Conservation (phyloP, 2,888 invertebrate genomes). For the Drosophila ustulata region DNA sequence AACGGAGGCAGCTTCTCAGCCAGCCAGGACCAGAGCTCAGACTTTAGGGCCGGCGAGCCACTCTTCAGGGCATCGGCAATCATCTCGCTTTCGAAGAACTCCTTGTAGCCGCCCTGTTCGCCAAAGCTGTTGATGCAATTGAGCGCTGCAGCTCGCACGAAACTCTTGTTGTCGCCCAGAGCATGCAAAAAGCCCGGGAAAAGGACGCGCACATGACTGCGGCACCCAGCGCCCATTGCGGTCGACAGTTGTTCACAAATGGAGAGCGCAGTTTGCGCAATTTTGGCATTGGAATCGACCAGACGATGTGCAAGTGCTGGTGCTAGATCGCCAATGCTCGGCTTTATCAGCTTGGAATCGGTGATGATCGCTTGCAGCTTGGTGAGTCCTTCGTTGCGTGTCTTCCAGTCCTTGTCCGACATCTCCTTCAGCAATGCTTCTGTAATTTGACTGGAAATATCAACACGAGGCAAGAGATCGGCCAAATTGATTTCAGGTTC, state of each 20-base stretch:
- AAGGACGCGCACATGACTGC: constrained; percentile 91
- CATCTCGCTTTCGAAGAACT: constrained; percentile 95
- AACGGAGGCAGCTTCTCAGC: constrained; percentile 92
- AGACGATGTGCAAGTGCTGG: constrained; percentile 91
- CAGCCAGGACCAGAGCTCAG: constrained; percentile 94
- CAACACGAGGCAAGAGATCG: constrained; percentile 91
- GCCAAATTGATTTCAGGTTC: constrained; percentile 86
- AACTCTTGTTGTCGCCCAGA: constrained; percentile 90
- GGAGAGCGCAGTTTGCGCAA: constrained; percentile 93
- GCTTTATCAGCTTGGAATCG: constrained; percentile 92
- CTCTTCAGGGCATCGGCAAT: constrained; percentile 93
- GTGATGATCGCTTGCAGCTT: constrained; percentile 84
- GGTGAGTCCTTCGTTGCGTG: constrained; percentile 86
- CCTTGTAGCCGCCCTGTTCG: constrained; percentile 91
- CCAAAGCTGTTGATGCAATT: constrained; percentile 95
- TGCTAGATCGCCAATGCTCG: constrained; percentile 93
- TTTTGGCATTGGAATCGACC: constrained; percentile 95
- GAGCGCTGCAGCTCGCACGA: constrained; percentile 92
- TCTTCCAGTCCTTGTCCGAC: constrained; percentile 97
- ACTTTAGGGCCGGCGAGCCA: constrained; percentile 93
- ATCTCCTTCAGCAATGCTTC: constrained; percentile 92
- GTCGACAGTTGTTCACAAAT: constrained; percentile 93
- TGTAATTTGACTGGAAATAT: constrained; percentile 93
- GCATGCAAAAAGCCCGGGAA: constrained; percentile 95
- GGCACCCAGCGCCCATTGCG: constrained; percentile 93